Conservation (phyloP, 2,113 vertebrate genomes). For the Hylia prasina region DNA sequence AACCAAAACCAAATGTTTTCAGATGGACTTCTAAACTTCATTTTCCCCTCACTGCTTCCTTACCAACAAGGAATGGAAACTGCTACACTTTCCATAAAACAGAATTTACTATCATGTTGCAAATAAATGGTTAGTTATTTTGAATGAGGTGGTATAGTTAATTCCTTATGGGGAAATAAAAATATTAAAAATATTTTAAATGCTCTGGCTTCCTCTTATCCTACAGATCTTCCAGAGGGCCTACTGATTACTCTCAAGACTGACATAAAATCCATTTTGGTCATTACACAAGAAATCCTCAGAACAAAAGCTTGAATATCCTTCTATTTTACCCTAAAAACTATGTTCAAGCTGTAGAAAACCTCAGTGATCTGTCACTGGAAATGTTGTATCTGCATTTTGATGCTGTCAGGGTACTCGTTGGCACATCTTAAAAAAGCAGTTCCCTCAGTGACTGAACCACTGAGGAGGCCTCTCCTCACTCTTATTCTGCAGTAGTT, state of each 20-base stretch:
- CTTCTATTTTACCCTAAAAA: neutral
- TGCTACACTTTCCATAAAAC: neutral
- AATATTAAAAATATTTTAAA: neutral
- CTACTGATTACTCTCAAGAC: neutral
- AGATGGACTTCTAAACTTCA: neutral
- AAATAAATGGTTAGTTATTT: constrained; percentile 32
- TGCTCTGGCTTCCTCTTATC: neutral
- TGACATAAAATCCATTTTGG: neutral
- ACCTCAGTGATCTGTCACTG: neutral
- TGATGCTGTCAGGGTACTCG: neutral
- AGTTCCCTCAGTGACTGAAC: neutral
- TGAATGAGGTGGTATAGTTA: neutral
- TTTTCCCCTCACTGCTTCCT: neutral
- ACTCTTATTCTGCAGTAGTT: neutral
- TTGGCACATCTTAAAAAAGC: neutral
- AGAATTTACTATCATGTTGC: neutral
- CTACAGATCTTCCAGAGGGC: neutral
- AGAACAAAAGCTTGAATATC: neutral
- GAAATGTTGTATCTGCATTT: neutral
- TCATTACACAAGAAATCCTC: neutral
- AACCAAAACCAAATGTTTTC: neutral
- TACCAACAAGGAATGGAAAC: constrained; percentile 16
- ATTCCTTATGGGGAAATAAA: neutral
- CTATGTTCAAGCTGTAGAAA: neutral
- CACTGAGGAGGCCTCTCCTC: neutral